Evolutionary conservation across 1,140 invertebrate genomes (phyloP).

Genomic region (Ladona fulva): DNA sequence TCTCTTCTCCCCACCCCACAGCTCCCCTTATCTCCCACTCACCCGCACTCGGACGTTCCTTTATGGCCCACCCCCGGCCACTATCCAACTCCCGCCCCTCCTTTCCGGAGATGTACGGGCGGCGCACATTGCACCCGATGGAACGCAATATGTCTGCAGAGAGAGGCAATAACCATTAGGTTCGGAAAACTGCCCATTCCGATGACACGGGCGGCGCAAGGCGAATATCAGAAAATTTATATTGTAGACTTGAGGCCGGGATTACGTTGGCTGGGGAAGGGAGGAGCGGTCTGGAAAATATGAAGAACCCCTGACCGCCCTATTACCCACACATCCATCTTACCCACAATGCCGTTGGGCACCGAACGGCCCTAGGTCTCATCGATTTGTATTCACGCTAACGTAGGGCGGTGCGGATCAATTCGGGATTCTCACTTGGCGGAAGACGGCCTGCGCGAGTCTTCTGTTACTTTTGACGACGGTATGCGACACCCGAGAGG

Average conservation of each 20-base stretch:
- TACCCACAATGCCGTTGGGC: background rate
- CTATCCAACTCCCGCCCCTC: conserved; percentile 27
- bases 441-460: background rate
- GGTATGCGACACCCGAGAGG: too few species aligned
- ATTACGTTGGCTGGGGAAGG: background rate
- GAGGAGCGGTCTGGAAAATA: background rate
- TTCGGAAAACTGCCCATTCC: conserved; percentile 48
- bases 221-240: conserved; percentile 50
- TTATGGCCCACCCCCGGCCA: conserved; percentile 22
- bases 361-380: background rate
- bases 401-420: background rate
- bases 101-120: conserved; percentile 42
- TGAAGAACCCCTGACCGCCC: conserved; percentile 5
- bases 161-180: conserved; percentile 54
- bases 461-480: background rate
- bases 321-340: background rate
- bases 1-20: conserved; percentile 20
- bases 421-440: background rate
- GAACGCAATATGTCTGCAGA: conserved; percentile 52
- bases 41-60: background rate
- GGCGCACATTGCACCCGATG: conserved; percentile 50
- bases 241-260: conserved; percentile 22
- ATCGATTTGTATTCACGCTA: background rate
- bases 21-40: background rate
- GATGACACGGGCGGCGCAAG: conserved; percentile 42